Evolutionary conservation across 2,888 invertebrate species (phyloP), one percentile per base, ranked within the genome.

Genomic region (Lamellibrachia columna): DNA sequence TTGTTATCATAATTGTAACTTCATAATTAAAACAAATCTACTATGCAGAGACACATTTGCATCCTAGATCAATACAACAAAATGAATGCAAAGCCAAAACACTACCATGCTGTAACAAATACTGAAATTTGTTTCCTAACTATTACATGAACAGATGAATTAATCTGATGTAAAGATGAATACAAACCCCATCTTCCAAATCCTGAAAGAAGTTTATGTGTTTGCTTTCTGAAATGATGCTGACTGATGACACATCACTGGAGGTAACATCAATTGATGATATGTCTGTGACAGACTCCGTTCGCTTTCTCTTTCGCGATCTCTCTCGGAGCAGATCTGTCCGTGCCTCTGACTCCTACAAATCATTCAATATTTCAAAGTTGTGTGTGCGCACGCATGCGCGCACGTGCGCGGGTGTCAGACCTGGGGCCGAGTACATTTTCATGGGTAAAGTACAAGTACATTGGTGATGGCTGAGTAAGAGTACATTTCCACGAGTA

Each of bases 201-300:
- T 99, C 98, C 94, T 97, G 97, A 97, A 99, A 99, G 94, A 99
- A 98, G 96, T 99, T 98, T 0, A 99, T 97, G 95, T 98, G 98
- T 7, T 90, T 91, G 28, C 55, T 40, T 28, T 58, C 90, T 53
- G 58, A 40, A 91, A 93, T 90, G 90, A 90, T 93, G 94, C 95
- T 94, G 92, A 93, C 55, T 92, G 58, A 91, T 91, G 93, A 97
- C 52, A n/a, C 93, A 22, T 22, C 75, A 75, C 22, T 75, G 3
- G 75, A 75, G 75, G 75, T 22, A 22, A 75, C 15, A n/a, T 75
- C 75, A 75, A 1, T 75, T 75, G 75, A 75, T 90, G 90, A 58
- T 55, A 90, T 90, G 3, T 93, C 92, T 75, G 93, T 92, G 8
- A 92, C 92, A 15, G 92, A 92, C 8, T 53, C 93, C 60, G 91